Conservation (phyloP, 2,113 vertebrate species). For the Irena cyanogastra region DNA sequence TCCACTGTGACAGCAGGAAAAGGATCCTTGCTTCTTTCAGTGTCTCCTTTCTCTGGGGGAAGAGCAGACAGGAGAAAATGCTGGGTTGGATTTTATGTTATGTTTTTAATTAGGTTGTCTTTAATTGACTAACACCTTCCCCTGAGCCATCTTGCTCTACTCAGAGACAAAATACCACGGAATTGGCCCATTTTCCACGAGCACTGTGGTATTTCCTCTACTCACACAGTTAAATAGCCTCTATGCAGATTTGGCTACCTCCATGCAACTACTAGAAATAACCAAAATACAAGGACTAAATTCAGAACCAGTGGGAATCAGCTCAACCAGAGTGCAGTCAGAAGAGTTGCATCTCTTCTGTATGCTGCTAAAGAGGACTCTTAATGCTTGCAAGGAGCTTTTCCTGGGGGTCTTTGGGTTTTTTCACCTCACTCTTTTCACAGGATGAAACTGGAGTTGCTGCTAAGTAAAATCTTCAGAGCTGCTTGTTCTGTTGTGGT, state of each 20-base stretch:
- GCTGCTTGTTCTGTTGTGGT: not conserved
- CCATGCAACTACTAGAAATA: not conserved
- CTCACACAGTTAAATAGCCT: conserved; percentile 14
- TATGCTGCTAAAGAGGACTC: not conserved
- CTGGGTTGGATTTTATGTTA: conserved; percentile 41
- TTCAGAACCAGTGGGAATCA: not conserved
- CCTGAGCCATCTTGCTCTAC: conserved; percentile 50
- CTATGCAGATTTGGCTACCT: not conserved
- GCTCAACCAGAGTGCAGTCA: not conserved
- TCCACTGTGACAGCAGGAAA: not conserved
- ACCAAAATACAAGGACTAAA: not conserved
- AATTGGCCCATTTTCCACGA: conserved; percentile 54
- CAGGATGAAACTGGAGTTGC: not conserved
- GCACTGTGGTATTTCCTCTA: conserved; percentile 41
- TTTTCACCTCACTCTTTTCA: not conserved
- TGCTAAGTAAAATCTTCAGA: not conserved
- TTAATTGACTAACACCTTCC: conserved; percentile 65
- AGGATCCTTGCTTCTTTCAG: not conserved
- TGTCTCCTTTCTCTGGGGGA: not conserved
- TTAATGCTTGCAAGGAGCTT: not conserved
- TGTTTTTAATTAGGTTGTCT: conserved; percentile 62
- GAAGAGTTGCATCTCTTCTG: not conserved
- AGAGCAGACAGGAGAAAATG: not conserved
- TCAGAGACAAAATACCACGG: conserved; percentile 7
- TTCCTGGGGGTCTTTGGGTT: not conserved